Evolutionary conservation across 2,113 vertebrate genomes (phyloP).

Genomic region (Menidia beryllina): DNA sequence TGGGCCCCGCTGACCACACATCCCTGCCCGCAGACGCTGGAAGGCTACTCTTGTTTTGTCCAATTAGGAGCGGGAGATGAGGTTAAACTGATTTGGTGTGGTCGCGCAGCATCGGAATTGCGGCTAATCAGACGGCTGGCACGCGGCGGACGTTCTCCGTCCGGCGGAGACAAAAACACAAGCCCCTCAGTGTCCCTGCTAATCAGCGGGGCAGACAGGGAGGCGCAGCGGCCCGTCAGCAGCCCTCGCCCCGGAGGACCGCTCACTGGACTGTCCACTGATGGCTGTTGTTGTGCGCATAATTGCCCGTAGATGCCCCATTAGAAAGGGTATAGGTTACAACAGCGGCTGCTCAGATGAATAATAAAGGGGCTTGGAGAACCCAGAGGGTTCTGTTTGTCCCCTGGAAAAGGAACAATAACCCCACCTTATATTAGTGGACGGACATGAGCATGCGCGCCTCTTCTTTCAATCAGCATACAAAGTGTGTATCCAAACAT

Average conservation of each 20-base stretch:
- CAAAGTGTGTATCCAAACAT: background rate
- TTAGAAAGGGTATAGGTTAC: conserved; percentile 20
- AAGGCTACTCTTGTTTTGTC: conserved; percentile 45
- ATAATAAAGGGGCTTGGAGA: conserved; percentile 24
- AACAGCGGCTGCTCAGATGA: background rate
- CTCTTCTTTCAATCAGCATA: background rate
- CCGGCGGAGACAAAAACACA: conserved; percentile 53
- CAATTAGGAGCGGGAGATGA: conserved; percentile 48
- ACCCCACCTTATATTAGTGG: conserved; percentile 1
- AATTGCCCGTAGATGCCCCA: conserved; percentile 37
- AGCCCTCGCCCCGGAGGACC: conserved; percentile 27
- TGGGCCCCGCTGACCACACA: background rate
- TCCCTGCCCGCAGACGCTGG: conserved; percentile 11
- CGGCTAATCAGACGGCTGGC: conserved; percentile 63
- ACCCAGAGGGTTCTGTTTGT: conserved; percentile 17
- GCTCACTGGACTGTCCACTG: conserved; percentile 11
- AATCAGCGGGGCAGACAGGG: conserved; percentile 51
- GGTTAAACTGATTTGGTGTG: conserved; percentile 65
- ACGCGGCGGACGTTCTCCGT: conserved; percentile 60
- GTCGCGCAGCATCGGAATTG: conserved; percentile 47
- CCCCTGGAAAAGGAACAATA: conserved; percentile 5
- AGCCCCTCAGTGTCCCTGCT: conserved; percentile 55
- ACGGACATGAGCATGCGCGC: background rate
- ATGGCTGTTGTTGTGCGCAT: conserved; percentile 50
- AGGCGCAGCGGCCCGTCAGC: conserved; percentile 30